Evolutionary conservation across 2,113 vertebrate species (phyloP).

Genomic region (Microcebus ravelobensis): DNA sequence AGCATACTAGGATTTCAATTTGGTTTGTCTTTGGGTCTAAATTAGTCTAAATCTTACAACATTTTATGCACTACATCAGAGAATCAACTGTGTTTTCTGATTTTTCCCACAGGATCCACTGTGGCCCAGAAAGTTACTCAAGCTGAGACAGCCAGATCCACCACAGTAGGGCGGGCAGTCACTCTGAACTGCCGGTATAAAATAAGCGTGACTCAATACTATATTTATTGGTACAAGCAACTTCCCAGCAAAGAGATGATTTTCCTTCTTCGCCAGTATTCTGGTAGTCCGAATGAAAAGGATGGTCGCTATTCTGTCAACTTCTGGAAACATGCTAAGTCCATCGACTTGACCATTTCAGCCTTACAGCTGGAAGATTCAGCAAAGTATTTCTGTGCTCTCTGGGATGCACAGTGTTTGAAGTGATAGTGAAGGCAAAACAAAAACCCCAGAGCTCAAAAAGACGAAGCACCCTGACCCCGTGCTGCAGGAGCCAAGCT

Average conservation of each 20-base stretch:
- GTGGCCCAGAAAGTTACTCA: neutral
- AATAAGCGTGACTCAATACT: too few species aligned
- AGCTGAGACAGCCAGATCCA: fast-evolving
- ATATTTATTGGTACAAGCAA: slow-evolving; percentile 41
- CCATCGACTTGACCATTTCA: neutral
- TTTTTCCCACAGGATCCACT: slow-evolving; percentile 13
- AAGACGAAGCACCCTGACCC: neutral
- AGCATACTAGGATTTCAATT: neutral
- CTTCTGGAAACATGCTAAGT: neutral
- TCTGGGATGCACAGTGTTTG: neutral
- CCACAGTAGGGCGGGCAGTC: neutral
- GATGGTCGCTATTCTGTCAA: neutral
- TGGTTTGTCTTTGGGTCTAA: neutral
- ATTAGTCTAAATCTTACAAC: neutral
- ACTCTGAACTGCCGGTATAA: neutral
- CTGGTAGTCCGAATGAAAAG: fast-evolving
- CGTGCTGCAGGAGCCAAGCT: neutral
- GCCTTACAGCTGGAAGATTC: neutral
- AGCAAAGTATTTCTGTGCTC: slow-evolving; percentile 35
- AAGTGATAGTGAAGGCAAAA: neutral
- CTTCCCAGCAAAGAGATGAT: neutral
- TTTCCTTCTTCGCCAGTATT: neutral
- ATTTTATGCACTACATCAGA: neutral
- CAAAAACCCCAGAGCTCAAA: neutral
- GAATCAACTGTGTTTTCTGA: neutral